These are phyloP conservation scores for Dipodomys stephensi DNA, from an alignment of 2,113 vertebrate species.

Conservation along the genomic window DNA sequence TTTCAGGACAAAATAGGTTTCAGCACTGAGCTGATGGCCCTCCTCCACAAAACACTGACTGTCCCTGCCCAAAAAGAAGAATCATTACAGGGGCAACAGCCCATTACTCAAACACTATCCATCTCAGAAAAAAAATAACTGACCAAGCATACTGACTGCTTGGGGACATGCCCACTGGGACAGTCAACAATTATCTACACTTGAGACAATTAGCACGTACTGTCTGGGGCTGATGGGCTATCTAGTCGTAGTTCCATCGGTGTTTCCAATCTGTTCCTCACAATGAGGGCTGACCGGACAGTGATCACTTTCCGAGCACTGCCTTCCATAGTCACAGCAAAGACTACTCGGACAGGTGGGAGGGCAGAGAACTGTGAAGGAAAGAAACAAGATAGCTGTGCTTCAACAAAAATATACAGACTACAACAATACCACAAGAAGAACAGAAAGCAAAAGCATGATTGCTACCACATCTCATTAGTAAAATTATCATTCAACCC, in stretches of 20 bases:
- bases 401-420: not conserved
- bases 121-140: not conserved
- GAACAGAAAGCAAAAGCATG: not conserved
- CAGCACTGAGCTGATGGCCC: not conserved
- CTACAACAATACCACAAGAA: not conserved
- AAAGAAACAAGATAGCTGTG: slow-evolving; percentile 28
- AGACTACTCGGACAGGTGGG: slow-evolving; percentile 97
- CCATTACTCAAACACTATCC: not conserved
- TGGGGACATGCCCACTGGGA: not conserved
- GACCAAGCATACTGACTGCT: not conserved
- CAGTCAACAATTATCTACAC: fast-evolving
- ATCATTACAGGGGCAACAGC: not conserved
- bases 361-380: slow-evolving; percentile 94
- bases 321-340: slow-evolving; percentile 97
- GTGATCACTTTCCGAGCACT: slow-evolving; percentile 97
- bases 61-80: slow-evolving; percentile 83
- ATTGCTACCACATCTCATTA: not conserved
- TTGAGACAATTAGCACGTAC: slow-evolving; percentile 84
- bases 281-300: slow-evolving; percentile 95
- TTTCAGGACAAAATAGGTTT: not conserved
- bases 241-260: slow-evolving; percentile 97
- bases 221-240: slow-evolving; percentile 98
- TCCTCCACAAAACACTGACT: slow-evolving; percentile 77
- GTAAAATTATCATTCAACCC: not conserved
- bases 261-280: slow-evolving; percentile 95